Evolutionary conservation across 2,797 vertebrate genomes (phyloP).

Genomic region (Tapirus indicus): DNA sequence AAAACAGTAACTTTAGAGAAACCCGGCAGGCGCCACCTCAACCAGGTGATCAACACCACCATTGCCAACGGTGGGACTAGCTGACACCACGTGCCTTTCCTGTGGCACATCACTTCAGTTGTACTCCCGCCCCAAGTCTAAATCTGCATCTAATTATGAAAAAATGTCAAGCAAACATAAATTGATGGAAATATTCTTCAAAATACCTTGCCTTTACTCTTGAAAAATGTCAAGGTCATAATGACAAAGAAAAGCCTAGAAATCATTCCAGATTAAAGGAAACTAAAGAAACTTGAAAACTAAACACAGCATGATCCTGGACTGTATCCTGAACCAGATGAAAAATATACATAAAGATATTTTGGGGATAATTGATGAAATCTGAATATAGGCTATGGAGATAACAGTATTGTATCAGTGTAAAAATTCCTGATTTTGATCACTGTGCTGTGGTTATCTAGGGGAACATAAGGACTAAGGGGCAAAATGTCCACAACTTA

Average conservation of each 20-base stretch:
- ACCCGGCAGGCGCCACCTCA: background rate
- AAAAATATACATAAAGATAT: background rate
- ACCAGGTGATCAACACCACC: background rate
- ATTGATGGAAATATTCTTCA: background rate
- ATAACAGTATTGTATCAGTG: background rate
- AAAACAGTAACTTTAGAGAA: background rate
- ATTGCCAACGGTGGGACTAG: background rate
- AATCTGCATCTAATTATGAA: background rate
- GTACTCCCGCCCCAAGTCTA: background rate
- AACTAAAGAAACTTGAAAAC: constrained; percentile 15
- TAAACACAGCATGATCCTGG: background rate
- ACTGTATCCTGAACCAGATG: background rate
- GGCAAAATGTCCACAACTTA: background rate
- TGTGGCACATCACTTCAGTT: background rate
- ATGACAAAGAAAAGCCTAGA: background rate
- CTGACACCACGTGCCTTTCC: background rate
- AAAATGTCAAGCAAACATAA: background rate
- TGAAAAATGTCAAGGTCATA: background rate
- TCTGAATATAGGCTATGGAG: background rate
- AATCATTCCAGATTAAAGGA: constrained; percentile 2
- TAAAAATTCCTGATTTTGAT: constrained; percentile 34
- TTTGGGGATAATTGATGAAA: background rate
- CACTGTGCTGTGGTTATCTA: background rate
- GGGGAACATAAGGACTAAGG: background rate
- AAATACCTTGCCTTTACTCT: constrained; percentile 3